A percentile compares a stretch with the other conserved stretches of the same genome.
Conservation (phyloP, 2,888 invertebrate species). For the Cataglyphis livida region DNA sequence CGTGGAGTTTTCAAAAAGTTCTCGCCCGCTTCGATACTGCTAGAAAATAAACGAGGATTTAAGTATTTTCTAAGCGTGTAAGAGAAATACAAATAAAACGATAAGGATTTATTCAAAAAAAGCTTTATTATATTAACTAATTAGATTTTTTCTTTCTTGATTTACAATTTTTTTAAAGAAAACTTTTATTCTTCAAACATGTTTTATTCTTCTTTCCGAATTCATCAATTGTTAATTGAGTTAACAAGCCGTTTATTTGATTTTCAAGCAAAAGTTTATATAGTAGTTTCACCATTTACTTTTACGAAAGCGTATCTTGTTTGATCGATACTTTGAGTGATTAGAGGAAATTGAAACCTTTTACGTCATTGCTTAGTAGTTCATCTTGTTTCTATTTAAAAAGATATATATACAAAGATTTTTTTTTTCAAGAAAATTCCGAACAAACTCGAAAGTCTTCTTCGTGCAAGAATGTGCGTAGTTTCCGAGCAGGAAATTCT, state of each 20-base stretch:
- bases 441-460: constrained; percentile 2
- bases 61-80: background rate
- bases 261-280: background rate
- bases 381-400: background rate
- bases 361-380: background rate
- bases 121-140: background rate
- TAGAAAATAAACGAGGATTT: background rate
- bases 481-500: constrained; percentile 16
- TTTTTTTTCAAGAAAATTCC: constrained; percentile 11
- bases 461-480: constrained; percentile 24
- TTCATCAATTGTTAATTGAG: background rate
- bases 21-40: background rate
- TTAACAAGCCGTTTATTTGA: background rate
- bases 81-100: background rate
- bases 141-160: background rate
- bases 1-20: background rate
- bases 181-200: background rate
- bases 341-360: background rate
- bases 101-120: background rate
- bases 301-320: background rate
- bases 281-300: background rate
- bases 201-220: background rate
- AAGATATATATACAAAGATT: background rate
- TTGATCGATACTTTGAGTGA: constrained; percentile 1
- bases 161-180: background rate